Conservation (phyloP, 2,113 vertebrate genomes). For the Odocoileus hemionus region DNA sequence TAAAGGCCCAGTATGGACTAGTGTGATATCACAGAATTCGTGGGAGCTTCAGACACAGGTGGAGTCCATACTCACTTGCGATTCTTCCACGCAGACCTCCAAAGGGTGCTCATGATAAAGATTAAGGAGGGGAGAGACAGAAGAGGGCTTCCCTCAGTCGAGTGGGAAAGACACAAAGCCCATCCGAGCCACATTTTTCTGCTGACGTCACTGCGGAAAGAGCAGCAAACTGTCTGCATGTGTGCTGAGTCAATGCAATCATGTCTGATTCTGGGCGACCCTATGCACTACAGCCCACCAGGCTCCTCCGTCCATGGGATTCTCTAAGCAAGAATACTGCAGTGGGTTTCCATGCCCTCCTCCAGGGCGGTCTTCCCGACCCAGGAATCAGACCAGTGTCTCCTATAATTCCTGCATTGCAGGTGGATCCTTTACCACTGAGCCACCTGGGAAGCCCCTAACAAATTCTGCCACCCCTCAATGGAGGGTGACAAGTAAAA, state of each 20-base stretch:
- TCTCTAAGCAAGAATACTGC: neutral
- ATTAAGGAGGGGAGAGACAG: neutral
- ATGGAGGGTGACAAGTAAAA: neutral
- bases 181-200: neutral
- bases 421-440: rapidly evolving
- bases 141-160: neutral
- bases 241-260: neutral
- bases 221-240: neutral
- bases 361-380: neutral
- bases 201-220: neutral
- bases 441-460: neutral
- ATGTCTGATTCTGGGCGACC: neutral
- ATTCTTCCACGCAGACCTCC: neutral
- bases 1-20: neutral
- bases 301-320: neutral
- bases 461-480: neutral
- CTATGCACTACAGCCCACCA: neutral
- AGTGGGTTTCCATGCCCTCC: neutral
- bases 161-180: neutral
- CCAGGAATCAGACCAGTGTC: neutral
- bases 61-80: neutral
- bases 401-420: neutral
- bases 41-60: neutral
- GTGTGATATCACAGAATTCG: neutral
- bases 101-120: neutral